Evolutionary conservation across 1,140 invertebrate genomes (phyloP).

Genomic region (Polyergus mexicanus): DNA sequence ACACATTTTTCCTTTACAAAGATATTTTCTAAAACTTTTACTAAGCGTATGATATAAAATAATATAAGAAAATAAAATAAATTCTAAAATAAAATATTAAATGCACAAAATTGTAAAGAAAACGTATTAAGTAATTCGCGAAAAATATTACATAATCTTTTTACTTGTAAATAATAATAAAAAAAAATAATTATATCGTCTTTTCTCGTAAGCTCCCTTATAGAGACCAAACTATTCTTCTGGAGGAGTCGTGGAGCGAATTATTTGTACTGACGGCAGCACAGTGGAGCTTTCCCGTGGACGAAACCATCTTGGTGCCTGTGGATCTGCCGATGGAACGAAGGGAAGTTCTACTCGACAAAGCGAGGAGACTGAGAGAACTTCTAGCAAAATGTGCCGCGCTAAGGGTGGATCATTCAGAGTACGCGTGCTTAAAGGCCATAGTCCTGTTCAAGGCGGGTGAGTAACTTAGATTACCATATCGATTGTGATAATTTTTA

Average conservation of each 20-base stretch:
- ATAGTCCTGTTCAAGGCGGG: constrained; percentile 94
- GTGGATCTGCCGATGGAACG: constrained; percentile 77
- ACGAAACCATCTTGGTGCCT: constrained; percentile 86
- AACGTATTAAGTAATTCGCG: no score
- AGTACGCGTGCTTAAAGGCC: constrained; percentile 94
- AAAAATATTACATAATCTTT: not conserved
- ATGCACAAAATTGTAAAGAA: no score
- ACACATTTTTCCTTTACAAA: not conserved
- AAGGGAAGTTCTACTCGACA: constrained; percentile 85
- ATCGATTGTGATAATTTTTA: no score
- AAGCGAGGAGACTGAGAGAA: constrained; percentile 88
- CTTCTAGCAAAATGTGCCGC: constrained; percentile 89
- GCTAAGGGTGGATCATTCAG: constrained; percentile 92
- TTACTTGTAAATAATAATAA: not conserved
- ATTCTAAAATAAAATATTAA: not conserved
- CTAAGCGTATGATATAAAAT: not conserved
- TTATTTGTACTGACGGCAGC: constrained; percentile 94
- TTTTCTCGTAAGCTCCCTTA: constrained; percentile 88
- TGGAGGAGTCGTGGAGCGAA: constrained; percentile 94
- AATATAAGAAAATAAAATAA: not conserved
- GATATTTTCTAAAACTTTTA: not conserved
- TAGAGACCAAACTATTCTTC: constrained; percentile 90
- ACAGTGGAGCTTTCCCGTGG: constrained; percentile 92
- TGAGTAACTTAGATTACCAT: constrained; percentile 77
- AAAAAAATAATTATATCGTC: constrained; percentile 1